Conservation (phyloP, 1,140 invertebrate genomes). For the Ips typographus region DNA sequence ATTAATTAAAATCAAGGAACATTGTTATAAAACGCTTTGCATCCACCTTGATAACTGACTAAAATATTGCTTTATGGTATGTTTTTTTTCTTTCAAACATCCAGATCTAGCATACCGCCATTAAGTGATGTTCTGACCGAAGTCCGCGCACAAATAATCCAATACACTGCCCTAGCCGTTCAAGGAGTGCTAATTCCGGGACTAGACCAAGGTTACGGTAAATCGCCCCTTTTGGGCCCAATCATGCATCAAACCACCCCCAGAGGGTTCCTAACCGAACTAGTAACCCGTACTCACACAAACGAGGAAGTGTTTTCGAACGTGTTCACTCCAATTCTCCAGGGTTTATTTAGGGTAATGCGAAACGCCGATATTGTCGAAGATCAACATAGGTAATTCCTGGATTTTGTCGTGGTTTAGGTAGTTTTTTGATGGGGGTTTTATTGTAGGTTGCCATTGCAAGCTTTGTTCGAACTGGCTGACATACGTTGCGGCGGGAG, state of each 20-base stretch:
- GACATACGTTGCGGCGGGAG: constrained; percentile 67
- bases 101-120: constrained; percentile 56
- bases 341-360: constrained; percentile 69
- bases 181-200: constrained; percentile 45
- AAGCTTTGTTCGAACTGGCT: constrained; percentile 67
- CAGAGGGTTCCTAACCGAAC: constrained; percentile 66
- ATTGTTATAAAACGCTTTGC: too few species aligned
- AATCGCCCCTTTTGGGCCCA: constrained; percentile 61
- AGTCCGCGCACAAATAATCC: constrained; percentile 64
- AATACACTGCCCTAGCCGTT: constrained; percentile 62
- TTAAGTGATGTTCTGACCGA: constrained; percentile 58
- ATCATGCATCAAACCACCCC: constrained; percentile 67
- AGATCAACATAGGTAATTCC: constrained; percentile 61
- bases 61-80: neutral
- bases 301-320: constrained; percentile 60
- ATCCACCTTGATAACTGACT: too few species aligned
- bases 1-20: too few species aligned
- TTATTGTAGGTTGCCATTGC: constrained; percentile 54
- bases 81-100: neutral
- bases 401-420: neutral
- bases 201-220: constrained; percentile 15
- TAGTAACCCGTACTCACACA: constrained; percentile 60
- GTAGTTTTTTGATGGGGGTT: neutral
- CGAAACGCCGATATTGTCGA: constrained; percentile 69
- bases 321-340: constrained; percentile 72